Evolutionary conservation across 1,140 invertebrate genomes (phyloP).

Genomic region (Drosophila erecta): DNA sequence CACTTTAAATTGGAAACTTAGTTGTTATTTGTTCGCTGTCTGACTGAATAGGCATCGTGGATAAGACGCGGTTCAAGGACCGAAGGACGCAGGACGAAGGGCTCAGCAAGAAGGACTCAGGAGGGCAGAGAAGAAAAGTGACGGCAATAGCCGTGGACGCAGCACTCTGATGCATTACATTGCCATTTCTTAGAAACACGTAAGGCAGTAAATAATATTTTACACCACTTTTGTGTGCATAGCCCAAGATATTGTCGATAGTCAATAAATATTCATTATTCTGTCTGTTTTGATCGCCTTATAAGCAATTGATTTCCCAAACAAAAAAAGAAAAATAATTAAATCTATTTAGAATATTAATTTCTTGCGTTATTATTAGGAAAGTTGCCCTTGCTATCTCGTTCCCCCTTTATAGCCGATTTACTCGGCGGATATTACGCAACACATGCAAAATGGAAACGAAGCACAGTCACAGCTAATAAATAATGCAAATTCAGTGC

Average conservation of each 20-base stretch:
- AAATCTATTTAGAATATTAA: too few species aligned
- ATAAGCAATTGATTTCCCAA: too few species aligned
- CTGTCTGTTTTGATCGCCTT: too few species aligned
- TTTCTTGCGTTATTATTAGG: too few species aligned
- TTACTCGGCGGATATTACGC: constrained; percentile 68
- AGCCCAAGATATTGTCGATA: too few species aligned
- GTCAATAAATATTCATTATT: too few species aligned
- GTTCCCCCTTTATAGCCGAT: constrained; percentile 8
- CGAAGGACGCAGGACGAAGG: neutral
- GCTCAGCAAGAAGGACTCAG: neutral
- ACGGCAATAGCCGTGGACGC: constrained; percentile 72
- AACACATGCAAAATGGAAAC: constrained; percentile 74
- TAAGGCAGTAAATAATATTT: too few species aligned
- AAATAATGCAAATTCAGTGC: constrained; percentile 76
- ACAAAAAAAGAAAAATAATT: too few species aligned
- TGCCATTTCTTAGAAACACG: too few species aligned
- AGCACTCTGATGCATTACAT: constrained; percentile 76
- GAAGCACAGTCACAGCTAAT: constrained; percentile 68
- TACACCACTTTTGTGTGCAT: too few species aligned
- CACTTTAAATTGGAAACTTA: constrained; percentile 80
- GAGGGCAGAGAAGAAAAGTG: neutral
- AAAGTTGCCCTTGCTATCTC: neutral
- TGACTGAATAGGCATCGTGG: constrained; percentile 39
- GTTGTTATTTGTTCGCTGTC: constrained; percentile 81
- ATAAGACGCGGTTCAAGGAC: neutral